phyloP scores from a whole-genome alignment of 2,113 vertebrate genomes.

The Phycodurus eques region DNA sequence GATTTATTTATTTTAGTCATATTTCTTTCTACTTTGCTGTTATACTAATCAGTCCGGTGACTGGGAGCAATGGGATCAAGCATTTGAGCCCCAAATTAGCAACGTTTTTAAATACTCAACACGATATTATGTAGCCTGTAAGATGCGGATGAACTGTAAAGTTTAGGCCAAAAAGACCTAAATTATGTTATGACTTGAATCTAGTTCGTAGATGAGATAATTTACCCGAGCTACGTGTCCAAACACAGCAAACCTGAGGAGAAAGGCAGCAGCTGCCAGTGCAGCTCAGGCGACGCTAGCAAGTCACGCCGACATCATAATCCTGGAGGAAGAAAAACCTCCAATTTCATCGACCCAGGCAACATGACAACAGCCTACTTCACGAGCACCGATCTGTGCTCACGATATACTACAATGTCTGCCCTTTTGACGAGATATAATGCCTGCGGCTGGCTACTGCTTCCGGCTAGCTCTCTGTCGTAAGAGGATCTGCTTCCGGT shows the following conservation, averaged over 20 bases:
- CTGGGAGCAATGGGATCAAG: background rate
- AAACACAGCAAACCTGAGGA: slow-evolving; percentile 23
- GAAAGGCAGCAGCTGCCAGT: slow-evolving; percentile 21
- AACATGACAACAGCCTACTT: slow-evolving; percentile 37
- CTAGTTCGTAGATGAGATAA: background rate
- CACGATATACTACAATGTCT: background rate
- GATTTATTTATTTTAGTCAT: background rate
- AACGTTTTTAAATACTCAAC: background rate
- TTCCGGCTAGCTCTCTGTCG: slow-evolving; percentile 21
- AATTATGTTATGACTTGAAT: background rate
- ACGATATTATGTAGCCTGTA: background rate
- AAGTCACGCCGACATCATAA: slow-evolving; percentile 31
- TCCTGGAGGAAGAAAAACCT: slow-evolving; percentile 40
- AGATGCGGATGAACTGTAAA: background rate
- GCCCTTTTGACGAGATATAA: background rate
- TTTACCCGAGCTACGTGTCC: slow-evolving; percentile 34
- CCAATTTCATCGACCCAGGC: slow-evolving; percentile 12
- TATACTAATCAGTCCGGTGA: background rate
- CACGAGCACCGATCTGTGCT: background rate
- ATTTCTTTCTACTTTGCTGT: background rate
- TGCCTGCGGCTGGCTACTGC: background rate
- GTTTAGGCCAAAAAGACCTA: background rate
- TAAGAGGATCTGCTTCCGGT: slow-evolving; percentile 38
- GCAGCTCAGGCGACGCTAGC: slow-evolving; percentile 42
- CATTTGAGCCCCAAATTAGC: background rate